Percentiles rank a stretch among this genome's conserved stretches.
phyloP scores from a whole-genome alignment of 2,113 vertebrate species.

The Oryzias javanicus region DNA sequence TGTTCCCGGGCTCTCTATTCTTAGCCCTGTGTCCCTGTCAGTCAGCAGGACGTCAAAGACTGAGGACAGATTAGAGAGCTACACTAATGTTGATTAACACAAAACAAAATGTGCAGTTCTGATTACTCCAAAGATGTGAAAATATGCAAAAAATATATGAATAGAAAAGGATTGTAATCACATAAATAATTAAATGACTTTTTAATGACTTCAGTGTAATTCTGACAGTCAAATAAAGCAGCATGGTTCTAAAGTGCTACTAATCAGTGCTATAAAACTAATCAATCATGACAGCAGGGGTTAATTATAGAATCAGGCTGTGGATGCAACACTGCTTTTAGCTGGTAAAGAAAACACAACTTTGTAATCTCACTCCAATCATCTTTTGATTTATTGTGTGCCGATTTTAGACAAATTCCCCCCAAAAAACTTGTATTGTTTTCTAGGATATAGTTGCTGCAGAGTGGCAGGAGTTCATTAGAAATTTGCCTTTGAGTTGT shows the following conservation, averaged over 20 bases:
- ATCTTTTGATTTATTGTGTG: no score
- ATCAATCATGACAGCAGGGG: slow-evolving; percentile 6
- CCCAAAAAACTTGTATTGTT: no score
- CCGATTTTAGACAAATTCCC: no score
- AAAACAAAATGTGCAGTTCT: slow-evolving; percentile 25
- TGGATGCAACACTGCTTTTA: slow-evolving; percentile 1
- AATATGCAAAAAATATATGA: slow-evolving; percentile 1
- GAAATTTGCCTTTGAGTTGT: no score
- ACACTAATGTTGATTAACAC: slow-evolving; percentile 45
- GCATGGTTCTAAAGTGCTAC: neutral
- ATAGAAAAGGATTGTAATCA: neutral
- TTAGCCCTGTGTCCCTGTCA: slow-evolving; percentile 47
- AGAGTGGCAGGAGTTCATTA: no score
- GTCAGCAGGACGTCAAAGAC: slow-evolving; percentile 42
- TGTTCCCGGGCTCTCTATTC: slow-evolving; percentile 54
- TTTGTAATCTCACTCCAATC: neutral
- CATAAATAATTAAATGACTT: neutral
- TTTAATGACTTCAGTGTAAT: neutral
- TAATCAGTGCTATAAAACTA: neutral
- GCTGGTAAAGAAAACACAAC: neutral
- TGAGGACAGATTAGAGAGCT: slow-evolving; percentile 47
- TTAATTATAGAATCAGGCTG: neutral
- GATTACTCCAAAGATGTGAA: slow-evolving; percentile 12
- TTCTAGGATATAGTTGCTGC: no score
- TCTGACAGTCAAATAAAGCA: neutral